Evolutionary conservation across 2,888 invertebrate genomes (phyloP), one percentile per base, ranked within the genome.

Genomic region (Drosophila greeni): DNA sequence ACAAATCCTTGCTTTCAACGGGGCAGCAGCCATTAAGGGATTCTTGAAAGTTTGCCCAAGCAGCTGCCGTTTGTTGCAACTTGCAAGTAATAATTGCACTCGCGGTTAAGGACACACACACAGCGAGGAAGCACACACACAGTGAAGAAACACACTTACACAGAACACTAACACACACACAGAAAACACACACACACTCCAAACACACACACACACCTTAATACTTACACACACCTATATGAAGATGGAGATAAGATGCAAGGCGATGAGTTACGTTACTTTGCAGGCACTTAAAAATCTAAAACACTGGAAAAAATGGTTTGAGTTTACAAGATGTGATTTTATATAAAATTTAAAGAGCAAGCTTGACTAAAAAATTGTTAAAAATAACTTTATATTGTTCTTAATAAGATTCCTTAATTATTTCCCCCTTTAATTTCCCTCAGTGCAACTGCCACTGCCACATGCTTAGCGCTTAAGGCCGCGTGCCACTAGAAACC

Each of bases 61-160:
- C 68, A 68, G 67, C 26, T 51, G 55, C 68, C 70, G 73, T 82
- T 78, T 75, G 64, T 67, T 75, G 71, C 62, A 73, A 75, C 56
- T 70, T 73, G 70, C 62, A 71, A 75, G 79, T 74, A 75, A 74
- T 83, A 78, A 83, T 79, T 78, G 66, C 69, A 66, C 68, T 67
- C 31, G 75, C 34, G 75, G 73, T 73, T 69, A 64, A 39, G 45
- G 58, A 67, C 33, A 67, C 31, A 55, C 39, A 62, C 39, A 42
- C 36, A n/a, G n/a, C n/a, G n/a, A n/a, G n/a, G n/a, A n/a, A n/a
- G n/a, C n/a, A n/a, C n/a, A n/a, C n/a, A n/a, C n/a, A n/a, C n/a
- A n/a, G n/a, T n/a, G n/a, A n/a, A n/a, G n/a, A n/a, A n/a, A n/a
- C n/a, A n/a, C n/a, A n/a, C n/a, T n/a, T n/a, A n/a, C n/a, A 31